Conservation (phyloP, 2,113 vertebrate genomes). For the Lepus americanus region DNA sequence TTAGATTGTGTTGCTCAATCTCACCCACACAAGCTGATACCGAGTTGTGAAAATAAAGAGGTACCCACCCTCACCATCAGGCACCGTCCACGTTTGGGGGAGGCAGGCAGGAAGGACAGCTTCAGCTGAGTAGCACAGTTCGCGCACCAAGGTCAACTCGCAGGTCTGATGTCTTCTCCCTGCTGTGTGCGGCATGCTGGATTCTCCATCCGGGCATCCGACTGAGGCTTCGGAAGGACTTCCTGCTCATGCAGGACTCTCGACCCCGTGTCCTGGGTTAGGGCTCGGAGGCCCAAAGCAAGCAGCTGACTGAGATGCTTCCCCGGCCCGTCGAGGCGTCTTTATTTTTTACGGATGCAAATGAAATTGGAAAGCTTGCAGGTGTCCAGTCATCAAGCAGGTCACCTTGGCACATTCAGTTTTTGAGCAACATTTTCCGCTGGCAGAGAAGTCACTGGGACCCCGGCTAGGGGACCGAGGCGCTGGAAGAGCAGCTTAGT, state of each 20-base stretch:
- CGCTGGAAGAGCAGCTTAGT: neutral
- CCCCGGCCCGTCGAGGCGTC: neutral
- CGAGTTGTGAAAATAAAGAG: neutral
- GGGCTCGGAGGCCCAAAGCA: neutral
- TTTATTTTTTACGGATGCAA: neutral
- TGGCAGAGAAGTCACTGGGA: neutral
- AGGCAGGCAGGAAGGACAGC: neutral
- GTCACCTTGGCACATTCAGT: neutral
- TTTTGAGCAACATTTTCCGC: slow-evolving; percentile 24
- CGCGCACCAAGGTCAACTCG: neutral
- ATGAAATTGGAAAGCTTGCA: slow-evolving; percentile 10
- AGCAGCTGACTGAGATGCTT: neutral
- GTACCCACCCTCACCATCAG: neutral
- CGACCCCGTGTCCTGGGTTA: neutral
- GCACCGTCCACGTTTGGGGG: neutral
- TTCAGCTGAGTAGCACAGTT: neutral
- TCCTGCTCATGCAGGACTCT: neutral
- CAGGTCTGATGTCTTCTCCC: neutral
- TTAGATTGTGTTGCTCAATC: neutral
- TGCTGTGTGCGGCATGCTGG: neutral
- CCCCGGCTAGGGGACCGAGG: neutral
- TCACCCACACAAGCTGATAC: neutral
- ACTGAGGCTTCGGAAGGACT: neutral
- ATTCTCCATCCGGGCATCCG: neutral
- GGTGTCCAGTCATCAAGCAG: neutral